Evolutionary conservation across 2,797 vertebrate genomes (phyloP), one percentile per base, ranked within the genome.

Genomic region (Gobionotothen gibberifrons): DNA sequence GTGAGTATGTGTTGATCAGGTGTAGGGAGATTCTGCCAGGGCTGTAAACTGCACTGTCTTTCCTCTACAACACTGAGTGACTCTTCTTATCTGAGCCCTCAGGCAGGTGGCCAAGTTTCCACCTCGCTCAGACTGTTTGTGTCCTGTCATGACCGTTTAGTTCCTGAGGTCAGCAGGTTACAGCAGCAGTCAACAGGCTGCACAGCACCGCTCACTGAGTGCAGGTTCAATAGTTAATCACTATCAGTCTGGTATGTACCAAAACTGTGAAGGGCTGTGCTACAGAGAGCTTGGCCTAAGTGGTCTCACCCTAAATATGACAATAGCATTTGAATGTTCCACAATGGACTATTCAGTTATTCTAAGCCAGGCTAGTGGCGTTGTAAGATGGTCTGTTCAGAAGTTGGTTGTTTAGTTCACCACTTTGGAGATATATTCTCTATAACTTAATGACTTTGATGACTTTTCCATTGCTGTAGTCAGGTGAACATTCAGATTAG

Each of bases 111-210:
- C 90, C 84, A 87, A 73, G 68, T 84, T 90, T 90, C 85, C 79
- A 53, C 40, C 63, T 65, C 17, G 8, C 47, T 44, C 72, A 70
- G 69, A 61, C 72, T 82, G 81, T 79, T 82, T 82, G 64, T 57
- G 85, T 89, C 84, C 81, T 86, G 84, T 54, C 9, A 15, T 80
- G 49, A 71, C 64, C 69, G 75, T 84, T 85, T 78, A 67, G 62
- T 61, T 65, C 76, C 69, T n/a, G 73, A 72, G 85, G 88, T 88
- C 90, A 88, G 75, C 78, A 48, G 87, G 87, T 82, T 46, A 74
- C 40, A 32, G 65, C 55, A 21, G 26, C 62, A 74, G 48, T 61
- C 76, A 54, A 29, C 60, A 65, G 69, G 49, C 51, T 66, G 26
- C 6, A 49, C 49, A 36, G 58, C 32, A 7, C 40, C 26, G 71